Base-by-base conservation (phyloP, 2,888 invertebrate species). In the Listrodromus nycthemerus region DNA sequence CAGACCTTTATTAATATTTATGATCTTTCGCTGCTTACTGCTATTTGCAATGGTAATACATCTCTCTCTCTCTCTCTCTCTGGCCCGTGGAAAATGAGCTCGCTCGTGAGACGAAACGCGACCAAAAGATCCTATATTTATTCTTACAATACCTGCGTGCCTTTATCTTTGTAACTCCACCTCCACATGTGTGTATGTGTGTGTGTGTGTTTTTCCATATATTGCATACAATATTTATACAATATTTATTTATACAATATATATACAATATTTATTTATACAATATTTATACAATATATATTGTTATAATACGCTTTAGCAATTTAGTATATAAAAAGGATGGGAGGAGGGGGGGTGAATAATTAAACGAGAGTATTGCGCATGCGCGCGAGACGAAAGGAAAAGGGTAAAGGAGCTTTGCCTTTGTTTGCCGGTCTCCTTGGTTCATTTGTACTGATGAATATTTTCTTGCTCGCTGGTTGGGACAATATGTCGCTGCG, bases 1-100 rank as follows among this genome's bases (percentile, higher is more conserved):
- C 88, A 88, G 89, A 89, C 87, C 87, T 89, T 89, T 90, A 90
- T 90, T 91, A 91, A 91, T 91, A 91, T 91, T 91, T 91, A 91
- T 91, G 88, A 86, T 82, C 88, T 82, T 83, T 83, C 85, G 84
- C 88, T 90, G 90, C 90, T 90, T 90, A 91, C 90, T 90, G 79
- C 88, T 89, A 91, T 91, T 91, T 91, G 91, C 91, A 91, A 90
- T 91, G 88, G 90, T 91, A 91, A 91, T 91, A 88, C 75, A 41
- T 55, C 27, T 27, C 52, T n/a, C n/a, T n/a, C n/a, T n/a, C n/a
- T n/a, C n/a, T n/a, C n/a, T n/a, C n/a, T n/a, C n/a, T 30, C 13
- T 24, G 58, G 77, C 63, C 55, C 65, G 78, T 74, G 80, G 74
- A 84, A 84, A 84, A 80, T 74, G 74, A 52, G 73, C 65, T 24